A percentile compares a stretch with the other conserved stretches of the same genome.
Conservation (phyloP, 2,888 invertebrate species). For the Lithophane ornitopus region DNA sequence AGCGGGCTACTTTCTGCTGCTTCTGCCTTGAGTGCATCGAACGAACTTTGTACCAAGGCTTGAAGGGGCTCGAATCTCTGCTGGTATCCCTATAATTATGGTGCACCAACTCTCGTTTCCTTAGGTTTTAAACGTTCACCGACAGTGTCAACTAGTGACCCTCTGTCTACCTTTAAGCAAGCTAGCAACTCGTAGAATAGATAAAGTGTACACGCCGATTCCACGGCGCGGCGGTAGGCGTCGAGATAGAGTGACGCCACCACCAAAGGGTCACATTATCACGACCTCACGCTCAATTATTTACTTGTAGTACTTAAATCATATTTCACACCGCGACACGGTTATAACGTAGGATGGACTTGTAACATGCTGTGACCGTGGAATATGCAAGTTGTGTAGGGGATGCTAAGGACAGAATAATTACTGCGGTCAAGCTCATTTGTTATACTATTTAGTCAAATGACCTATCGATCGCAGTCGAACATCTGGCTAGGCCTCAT, state of each 20-base stretch:
- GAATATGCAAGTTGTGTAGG: not conserved
- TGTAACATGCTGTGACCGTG: not conserved
- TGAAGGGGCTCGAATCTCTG: not conserved
- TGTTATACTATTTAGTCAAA: not conserved
- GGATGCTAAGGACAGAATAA: not conserved
- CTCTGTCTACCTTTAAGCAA: not conserved
- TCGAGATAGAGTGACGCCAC: slow-evolving; percentile 49
- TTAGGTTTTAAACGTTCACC: not conserved
- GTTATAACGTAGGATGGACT: slow-evolving; percentile 15
- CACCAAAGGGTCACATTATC: slow-evolving; percentile 59
- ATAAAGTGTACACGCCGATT: slow-evolving; percentile 27
- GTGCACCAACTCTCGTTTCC: not conserved
- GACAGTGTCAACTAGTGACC: not conserved
- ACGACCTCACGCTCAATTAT: slow-evolving; percentile 56
- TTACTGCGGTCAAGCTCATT: not conserved
- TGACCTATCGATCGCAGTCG: not conserved
- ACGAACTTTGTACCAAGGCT: not conserved
- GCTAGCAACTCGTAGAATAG: slow-evolving; percentile 11
- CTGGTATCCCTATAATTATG: not conserved
- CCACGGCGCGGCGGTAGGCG: slow-evolving; percentile 15
- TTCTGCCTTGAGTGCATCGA: too few relatives aligned
- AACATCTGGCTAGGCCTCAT: too few relatives aligned
- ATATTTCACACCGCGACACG: slow-evolving; percentile 44
- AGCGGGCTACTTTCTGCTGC: too few relatives aligned
- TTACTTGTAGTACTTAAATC: slow-evolving; percentile 45